These are phyloP conservation scores for Tipula lateralis DNA, from an alignment of 2,888 invertebrate genomes.

Conservation along the genomic window DNA sequence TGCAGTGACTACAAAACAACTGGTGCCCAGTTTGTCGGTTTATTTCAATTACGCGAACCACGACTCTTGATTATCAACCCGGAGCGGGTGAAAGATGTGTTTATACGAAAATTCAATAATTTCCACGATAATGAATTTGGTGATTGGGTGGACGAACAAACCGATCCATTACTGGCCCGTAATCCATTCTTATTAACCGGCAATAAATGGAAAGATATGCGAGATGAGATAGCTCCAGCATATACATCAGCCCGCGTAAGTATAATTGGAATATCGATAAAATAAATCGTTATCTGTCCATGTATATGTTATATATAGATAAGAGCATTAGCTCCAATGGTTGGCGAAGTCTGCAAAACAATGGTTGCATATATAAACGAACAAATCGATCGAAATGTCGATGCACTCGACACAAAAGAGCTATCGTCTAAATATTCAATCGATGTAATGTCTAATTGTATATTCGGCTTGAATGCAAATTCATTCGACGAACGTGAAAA, in stretches of 20 bases:
- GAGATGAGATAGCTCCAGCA: conserved; percentile 52
- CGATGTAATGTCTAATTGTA: conserved; percentile 50
- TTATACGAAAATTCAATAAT: conserved; percentile 48
- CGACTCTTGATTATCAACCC: conserved; percentile 45
- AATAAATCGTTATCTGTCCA: not conserved
- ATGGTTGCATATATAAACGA: conserved; percentile 47
- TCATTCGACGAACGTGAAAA: conserved; percentile 42
- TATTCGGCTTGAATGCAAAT: conserved; percentile 49
- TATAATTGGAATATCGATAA: not conserved
- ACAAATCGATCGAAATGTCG: conserved; percentile 39
- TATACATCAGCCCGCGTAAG: conserved; percentile 51
- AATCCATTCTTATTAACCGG: conserved; percentile 51
- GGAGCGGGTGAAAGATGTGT: conserved; percentile 44
- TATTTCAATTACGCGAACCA: conserved; percentile 44
- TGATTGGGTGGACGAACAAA: conserved; percentile 43
- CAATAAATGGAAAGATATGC: conserved; percentile 50
- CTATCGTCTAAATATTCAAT: conserved; percentile 45
- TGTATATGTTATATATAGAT: conserved; percentile 37
- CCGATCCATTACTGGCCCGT: conserved; percentile 50
- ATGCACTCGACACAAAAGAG: conserved; percentile 49
- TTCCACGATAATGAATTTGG: conserved; percentile 41
- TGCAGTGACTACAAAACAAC: conserved; percentile 40
- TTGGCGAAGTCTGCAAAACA: conserved; percentile 47
- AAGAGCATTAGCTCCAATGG: conserved; percentile 51
- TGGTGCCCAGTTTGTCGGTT: conserved; percentile 45